Base-by-base conservation (phyloP, 2,888 invertebrate genomes). In the Trypoxylon attenuatum region DNA sequence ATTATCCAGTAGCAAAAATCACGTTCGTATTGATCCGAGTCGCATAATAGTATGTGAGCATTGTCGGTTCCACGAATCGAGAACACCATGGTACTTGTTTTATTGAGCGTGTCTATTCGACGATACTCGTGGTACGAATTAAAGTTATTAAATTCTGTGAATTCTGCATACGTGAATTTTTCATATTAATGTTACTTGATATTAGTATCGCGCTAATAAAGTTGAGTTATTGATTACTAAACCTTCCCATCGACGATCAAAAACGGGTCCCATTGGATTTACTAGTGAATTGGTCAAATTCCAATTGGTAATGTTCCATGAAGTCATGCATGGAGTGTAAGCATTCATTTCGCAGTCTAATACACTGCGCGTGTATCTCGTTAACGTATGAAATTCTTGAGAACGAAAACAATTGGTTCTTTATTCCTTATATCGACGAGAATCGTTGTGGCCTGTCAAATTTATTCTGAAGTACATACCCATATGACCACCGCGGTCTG, bases 211-310 rank as follows among this genome's bases (percentile, higher is more conserved):
- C 21, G 5, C 2, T 15, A 21, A 3, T 2, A n/a, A 13, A 47
- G 54, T 21, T 8, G n/a, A 10, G 42, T 63, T 47, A 68, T n/a
- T n/a, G n/a, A n/a, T n/a, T n/a, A n/a, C n/a, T n/a, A n/a, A n/a
- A 83, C 83, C 70, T 80, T 84, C 83, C 84, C 82, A 84, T 50
- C 82, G 76, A 19, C 49, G 65, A 43, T 84, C 83, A 2, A 69
- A 57, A 16, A 83, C 76, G 0, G 79, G 80, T 13, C 72, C 71
- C 71, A 77, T 76, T 1, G 78, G 75, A 5, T 46, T 57, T 0
- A 29, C 6, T 0, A 55, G 1, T 1, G 73, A 80, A 29, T 57
- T 52, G 0, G 58, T 66, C 0, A 71, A 15, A 2, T 8, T 49
- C 83, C 84, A 84, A 3, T 46, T 22, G 0, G 21, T 6, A 16